These are phyloP conservation scores for Apteryx owenii DNA, from an alignment of 2,113 vertebrate species.

Conservation along the genomic window DNA sequence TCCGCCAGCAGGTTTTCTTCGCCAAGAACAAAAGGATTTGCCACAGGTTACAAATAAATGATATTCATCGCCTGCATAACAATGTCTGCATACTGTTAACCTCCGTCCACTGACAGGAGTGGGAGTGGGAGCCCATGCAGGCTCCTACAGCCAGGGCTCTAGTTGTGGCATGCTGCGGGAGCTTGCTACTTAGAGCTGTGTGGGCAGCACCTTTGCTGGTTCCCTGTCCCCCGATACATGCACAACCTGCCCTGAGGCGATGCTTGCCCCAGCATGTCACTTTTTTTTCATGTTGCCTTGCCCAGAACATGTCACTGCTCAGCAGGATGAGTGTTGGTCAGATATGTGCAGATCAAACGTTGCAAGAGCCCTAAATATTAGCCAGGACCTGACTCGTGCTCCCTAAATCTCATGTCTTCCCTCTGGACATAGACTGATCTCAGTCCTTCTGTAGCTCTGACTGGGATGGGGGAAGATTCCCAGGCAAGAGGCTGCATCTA, in stretches of 20 bases:
- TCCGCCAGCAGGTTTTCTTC: conserved; percentile 63
- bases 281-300: neutral
- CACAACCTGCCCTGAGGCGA: neutral
- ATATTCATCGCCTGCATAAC: conserved; percentile 72
- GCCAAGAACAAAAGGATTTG: conserved; percentile 72
- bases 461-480: neutral
- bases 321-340: neutral
- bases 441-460: neutral
- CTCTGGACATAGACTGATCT: neutral
- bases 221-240: neutral
- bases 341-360: neutral
- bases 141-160: neutral
- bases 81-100: conserved; percentile 58
- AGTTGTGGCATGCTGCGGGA: neutral
- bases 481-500: neutral
- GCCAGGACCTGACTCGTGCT: neutral
- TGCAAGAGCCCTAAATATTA: neutral
- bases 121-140: neutral
- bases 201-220: neutral
- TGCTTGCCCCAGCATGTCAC: neutral
- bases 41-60: conserved; percentile 78
- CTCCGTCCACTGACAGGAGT: conserved; percentile 20
- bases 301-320: neutral
- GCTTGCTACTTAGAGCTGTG: neutral
- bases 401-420: neutral